Conservation (phyloP, 2,797 vertebrate genomes). For the Trematomus bernacchii region DNA sequence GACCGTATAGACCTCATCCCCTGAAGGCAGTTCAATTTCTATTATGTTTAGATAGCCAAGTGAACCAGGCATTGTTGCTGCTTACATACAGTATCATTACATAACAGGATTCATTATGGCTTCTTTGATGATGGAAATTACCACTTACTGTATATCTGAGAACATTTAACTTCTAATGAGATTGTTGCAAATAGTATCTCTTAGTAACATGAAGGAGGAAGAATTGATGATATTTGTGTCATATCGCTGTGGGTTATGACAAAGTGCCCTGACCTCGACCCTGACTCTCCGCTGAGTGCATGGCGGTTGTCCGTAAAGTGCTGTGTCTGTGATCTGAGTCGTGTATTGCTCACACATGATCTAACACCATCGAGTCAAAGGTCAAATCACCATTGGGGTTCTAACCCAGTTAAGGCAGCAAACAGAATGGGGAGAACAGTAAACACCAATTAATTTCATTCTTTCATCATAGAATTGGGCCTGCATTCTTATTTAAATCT, state of each 20-base stretch:
- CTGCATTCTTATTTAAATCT: too few relatives aligned
- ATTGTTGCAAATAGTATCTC: not conserved
- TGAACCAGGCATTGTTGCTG: conserved; percentile 19
- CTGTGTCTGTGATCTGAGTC: not conserved
- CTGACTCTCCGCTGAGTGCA: conserved; percentile 1
- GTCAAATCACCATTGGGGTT: not conserved
- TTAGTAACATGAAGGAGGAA: not conserved
- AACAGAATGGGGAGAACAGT: not conserved
- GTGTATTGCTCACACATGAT: not conserved
- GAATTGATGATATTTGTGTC: not conserved
- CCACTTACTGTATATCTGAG: not conserved
- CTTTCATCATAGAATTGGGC: too few relatives aligned
- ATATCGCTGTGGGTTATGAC: conserved; percentile 2
- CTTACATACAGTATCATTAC: conserved; percentile 8
- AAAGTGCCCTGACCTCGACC: not conserved
- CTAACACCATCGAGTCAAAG: not conserved
- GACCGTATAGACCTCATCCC: conserved; percentile 18
- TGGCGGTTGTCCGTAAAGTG: not conserved
- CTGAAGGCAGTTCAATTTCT: conserved; percentile 15
- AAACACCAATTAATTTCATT: too few relatives aligned
- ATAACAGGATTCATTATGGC: conserved; percentile 15
- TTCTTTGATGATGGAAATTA: not conserved
- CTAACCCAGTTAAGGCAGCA: not conserved
- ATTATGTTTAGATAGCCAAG: conserved; percentile 18
- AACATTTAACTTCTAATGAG: not conserved